Evolutionary conservation across 2,888 invertebrate species (phyloP).

Genomic region (Chirona hameri): DNA sequence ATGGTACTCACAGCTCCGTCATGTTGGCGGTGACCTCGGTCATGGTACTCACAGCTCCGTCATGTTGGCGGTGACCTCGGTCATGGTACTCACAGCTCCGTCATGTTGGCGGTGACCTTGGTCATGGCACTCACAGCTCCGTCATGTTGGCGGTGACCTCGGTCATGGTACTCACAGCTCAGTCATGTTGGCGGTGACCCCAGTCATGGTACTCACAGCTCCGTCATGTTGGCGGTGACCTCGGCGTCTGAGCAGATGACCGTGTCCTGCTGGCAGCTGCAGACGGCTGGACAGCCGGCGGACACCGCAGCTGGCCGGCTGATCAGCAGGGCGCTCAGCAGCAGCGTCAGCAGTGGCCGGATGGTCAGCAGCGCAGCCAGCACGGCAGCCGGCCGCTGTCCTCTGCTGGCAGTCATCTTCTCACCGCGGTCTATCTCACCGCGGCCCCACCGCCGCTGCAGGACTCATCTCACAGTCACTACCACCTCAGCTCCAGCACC

Average conservation of each 20-base stretch:
- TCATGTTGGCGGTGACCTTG: background rate
- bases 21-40: background rate
- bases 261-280: background rate
- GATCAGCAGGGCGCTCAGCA: background rate
- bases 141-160: background rate
- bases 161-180: too few species aligned
- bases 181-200: background rate
- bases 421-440: too few species aligned
- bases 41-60: too few species aligned
- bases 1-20: too few species aligned
- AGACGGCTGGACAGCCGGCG: background rate
- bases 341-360: background rate
- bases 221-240: background rate
- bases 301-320: background rate
- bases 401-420: too few species aligned
- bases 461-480: too few species aligned
- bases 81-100: too few species aligned
- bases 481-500: too few species aligned
- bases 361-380: background rate
- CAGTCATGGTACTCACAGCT: too few species aligned
- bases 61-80: background rate
- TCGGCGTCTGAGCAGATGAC: background rate
- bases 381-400: background rate
- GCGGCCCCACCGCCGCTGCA: too few species aligned
- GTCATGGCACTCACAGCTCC: too few species aligned